Conservation (phyloP, 2,113 vertebrate genomes). For the Lates calcarifer region DNA sequence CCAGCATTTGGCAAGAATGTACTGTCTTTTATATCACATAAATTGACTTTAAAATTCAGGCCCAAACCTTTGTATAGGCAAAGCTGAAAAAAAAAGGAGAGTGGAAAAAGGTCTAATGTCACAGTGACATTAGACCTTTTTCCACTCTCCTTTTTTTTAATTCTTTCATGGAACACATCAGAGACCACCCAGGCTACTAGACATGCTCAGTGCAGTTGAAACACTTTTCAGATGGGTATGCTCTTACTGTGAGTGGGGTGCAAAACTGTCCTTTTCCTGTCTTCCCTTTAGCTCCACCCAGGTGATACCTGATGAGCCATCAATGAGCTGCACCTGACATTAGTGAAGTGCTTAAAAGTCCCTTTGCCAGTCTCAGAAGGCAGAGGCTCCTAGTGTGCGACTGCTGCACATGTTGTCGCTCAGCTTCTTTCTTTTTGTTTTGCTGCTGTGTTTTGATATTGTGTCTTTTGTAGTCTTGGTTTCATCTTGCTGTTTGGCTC, state of each 20-base stretch:
- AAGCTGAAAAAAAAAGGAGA: no score
- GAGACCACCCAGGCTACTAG: background rate
- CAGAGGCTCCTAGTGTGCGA: no score
- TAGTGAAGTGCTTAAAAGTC: no score
- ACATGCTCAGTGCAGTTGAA: background rate
- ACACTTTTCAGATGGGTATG: background rate
- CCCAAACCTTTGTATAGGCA: background rate
- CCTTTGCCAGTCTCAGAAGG: no score
- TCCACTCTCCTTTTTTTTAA: background rate
- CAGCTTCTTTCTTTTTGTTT: no score
- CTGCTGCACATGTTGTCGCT: no score
- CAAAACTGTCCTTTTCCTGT: constrained; percentile 10
- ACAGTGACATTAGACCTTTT: background rate
- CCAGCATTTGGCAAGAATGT: background rate
- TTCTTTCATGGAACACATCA: background rate
- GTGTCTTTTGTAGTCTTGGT: no score
- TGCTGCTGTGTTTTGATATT: no score
- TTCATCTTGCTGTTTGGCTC: constrained; percentile 16
- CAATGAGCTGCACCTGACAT: no score
- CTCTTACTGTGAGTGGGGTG: background rate
- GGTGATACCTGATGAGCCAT: no score
- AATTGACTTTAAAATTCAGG: background rate
- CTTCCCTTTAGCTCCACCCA: no score
- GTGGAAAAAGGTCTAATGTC: no score
- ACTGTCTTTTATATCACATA: background rate